A percentile compares a stretch with the other conserved stretches of the same genome.
phyloP scores from a whole-genome alignment of 2,888 invertebrate species.

The Megastigmus dorsalis region DNA sequence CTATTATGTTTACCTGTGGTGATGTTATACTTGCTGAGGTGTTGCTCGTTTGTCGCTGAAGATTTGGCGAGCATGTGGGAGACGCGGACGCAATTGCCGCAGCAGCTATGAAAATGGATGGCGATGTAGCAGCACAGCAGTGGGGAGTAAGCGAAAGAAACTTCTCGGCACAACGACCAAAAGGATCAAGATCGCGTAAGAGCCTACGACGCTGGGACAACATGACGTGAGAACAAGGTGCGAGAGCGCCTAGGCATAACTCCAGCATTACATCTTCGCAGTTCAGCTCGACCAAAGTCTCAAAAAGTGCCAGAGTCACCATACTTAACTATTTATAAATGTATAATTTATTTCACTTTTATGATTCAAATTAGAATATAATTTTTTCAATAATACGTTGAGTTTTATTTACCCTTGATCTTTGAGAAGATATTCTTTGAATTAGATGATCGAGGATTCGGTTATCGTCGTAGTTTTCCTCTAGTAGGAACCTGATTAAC shows the following conservation, averaged over 20 bases:
- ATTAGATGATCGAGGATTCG: conserved; percentile 89
- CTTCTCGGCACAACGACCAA: conserved; percentile 84
- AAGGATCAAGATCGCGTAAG: conserved; percentile 83
- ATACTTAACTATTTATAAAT: conserved; percentile 89
- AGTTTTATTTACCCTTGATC: conserved; percentile 81
- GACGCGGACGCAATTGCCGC: conserved; percentile 28
- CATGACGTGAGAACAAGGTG: conserved; percentile 88
- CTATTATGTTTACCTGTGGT: too few relatives aligned
- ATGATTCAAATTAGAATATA: too few relatives aligned
- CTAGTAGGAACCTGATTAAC: conserved; percentile 89
- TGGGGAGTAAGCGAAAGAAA: conserved; percentile 84
- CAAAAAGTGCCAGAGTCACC: conserved; percentile 92
- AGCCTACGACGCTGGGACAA: conserved; percentile 85
- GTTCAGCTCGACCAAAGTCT: conserved; percentile 91
- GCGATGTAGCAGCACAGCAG: conserved; percentile 74
- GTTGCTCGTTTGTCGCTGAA: too few relatives aligned
- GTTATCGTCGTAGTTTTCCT: conserved; percentile 89
- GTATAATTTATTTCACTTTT: too few relatives aligned
- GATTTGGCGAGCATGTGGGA: conserved; percentile 46
- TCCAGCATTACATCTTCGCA: conserved; percentile 98
- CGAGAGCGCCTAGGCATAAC: conserved; percentile 88
- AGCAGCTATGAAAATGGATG: conserved; percentile 58
- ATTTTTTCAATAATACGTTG: too few relatives aligned
- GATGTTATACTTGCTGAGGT: too few relatives aligned
- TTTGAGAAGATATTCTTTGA: conserved; percentile 80